Percentiles rank a stretch among this genome's conserved stretches.
Evolutionary conservation across 2,797 vertebrate species (phyloP).

Genomic region (Melanotaenia trifasciata): DNA sequence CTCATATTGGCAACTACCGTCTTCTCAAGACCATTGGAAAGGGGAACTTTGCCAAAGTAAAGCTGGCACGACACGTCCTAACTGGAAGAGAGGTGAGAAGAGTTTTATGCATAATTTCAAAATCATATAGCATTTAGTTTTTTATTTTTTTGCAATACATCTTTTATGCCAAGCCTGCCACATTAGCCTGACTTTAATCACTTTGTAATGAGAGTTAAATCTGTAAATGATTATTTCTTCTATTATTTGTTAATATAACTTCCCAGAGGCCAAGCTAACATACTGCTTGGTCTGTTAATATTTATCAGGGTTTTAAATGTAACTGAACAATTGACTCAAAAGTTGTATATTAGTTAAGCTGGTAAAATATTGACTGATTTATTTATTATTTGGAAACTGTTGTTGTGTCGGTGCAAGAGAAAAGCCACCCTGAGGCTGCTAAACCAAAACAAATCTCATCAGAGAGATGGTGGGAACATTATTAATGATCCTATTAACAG

Average conservation of each 20-base stretch:
- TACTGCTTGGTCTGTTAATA: not conserved
- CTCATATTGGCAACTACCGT: slow-evolving; percentile 95
- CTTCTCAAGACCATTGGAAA: slow-evolving; percentile 97
- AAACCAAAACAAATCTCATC: not conserved
- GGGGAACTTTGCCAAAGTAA: slow-evolving; percentile 97
- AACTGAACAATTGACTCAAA: not conserved
- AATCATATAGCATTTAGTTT: not conserved
- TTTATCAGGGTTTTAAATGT: not conserved
- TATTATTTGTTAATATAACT: slow-evolving; percentile 2
- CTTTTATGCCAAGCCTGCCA: not conserved
- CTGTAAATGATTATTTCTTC: slow-evolving; percentile 3
- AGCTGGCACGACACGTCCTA: slow-evolving; percentile 92
- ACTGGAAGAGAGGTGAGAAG: slow-evolving; percentile 93
- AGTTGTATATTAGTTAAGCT: not conserved
- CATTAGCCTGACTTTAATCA: not conserved
- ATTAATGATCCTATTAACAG: not conserved
- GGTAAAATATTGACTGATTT: not conserved
- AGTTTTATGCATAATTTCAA: not conserved
- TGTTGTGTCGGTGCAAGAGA: not conserved
- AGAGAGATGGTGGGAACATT: not conserved
- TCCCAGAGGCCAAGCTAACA: not conserved
- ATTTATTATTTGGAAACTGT: not conserved
- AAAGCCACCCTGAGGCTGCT: not conserved
- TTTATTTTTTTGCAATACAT: not conserved
- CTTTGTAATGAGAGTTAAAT: not conserved